These are phyloP conservation scores for Anomalospiza imberbis DNA, from an alignment of 2,797 vertebrate species.

Conservation along the genomic window DNA sequence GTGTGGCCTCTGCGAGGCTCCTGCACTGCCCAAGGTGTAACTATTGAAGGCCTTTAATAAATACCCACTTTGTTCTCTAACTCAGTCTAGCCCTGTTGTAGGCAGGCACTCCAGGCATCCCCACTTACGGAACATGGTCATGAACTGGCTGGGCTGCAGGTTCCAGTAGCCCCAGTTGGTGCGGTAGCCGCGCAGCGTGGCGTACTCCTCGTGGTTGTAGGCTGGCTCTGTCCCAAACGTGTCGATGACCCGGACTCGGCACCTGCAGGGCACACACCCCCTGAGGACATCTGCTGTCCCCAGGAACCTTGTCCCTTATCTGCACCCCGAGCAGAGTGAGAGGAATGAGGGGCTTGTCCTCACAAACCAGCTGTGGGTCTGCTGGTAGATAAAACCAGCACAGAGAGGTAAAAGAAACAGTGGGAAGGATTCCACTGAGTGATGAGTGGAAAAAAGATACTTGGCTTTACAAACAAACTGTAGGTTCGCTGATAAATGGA, in stretches of 20 bases:
- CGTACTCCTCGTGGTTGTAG: conserved; percentile 95
- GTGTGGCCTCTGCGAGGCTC: background rate
- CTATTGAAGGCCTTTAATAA: background rate
- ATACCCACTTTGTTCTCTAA: background rate
- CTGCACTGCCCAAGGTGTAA: too few species aligned
- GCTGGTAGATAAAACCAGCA: background rate
- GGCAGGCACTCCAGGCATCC: too few species aligned
- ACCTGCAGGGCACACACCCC: conserved; percentile 69
- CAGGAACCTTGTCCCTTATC: fast-evolving
- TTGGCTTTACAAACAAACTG: background rate
- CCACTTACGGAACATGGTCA: conserved; percentile 95
- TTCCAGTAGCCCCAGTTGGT: conserved; percentile 99
- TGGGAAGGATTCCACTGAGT: background rate
- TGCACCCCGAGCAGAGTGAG: fast-evolving
- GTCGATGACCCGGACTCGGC: conserved; percentile 93
- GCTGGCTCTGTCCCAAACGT: conserved; percentile 95
- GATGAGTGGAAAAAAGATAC: background rate
- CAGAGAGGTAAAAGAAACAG: background rate
- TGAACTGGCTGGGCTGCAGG: conserved; percentile 91
- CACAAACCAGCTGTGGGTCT: background rate
- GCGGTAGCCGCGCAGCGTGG: conserved; percentile 89
- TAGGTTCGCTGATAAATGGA: background rate
- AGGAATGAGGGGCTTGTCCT: background rate
- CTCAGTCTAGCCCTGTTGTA: too few species aligned
- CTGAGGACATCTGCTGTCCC: background rate